Percentiles rank a stretch among this genome's conserved stretches.
phyloP scores from a whole-genome alignment of 1,140 invertebrate genomes.

The Bombus soroeensis region DNA sequence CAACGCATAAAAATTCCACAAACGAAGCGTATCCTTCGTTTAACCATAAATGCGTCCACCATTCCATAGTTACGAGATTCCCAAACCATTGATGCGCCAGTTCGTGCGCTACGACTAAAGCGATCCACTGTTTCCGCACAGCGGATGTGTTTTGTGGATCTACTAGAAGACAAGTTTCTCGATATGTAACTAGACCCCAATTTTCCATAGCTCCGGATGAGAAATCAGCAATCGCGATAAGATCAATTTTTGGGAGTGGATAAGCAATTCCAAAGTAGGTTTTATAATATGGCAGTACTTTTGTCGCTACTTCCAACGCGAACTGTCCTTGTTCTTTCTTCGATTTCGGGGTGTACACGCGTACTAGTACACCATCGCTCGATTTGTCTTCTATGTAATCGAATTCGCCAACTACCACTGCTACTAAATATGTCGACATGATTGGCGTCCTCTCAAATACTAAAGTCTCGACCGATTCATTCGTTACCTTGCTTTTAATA shows the following conservation, averaged over 20 bases:
- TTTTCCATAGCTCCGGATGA: conserved; percentile 98
- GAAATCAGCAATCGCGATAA: conserved; percentile 97
- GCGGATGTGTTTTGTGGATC: conserved; percentile 93
- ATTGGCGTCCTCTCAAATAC: conserved; percentile 94
- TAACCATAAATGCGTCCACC: conserved; percentile 93
- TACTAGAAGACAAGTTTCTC: conserved; percentile 92
- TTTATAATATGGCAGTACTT: conserved; percentile 96
- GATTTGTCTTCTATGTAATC: conserved; percentile 94
- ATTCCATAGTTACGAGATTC: conserved; percentile 96
- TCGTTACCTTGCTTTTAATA: conserved; percentile 55
- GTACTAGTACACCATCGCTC: conserved; percentile 91
- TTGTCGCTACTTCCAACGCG: conserved; percentile 93
- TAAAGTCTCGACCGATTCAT: conserved; percentile 82
- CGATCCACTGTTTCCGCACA: conserved; percentile 93
- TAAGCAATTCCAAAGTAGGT: conserved; percentile 97
- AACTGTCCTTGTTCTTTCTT: conserved; percentile 96
- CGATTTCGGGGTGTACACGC: conserved; percentile 96
- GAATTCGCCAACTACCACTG: conserved; percentile 96
- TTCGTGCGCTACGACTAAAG: conserved; percentile 94
- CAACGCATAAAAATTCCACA: conserved; percentile 94
- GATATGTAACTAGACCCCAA: conserved; percentile 94
- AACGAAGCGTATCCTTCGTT: conserved; percentile 97
- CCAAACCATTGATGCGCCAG: conserved; percentile 96
- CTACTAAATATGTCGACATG: conserved; percentile 98
- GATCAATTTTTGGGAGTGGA: conserved; percentile 97